phyloP scores from a whole-genome alignment of 2,888 invertebrate species.

The Drosophila testacea region DNA sequence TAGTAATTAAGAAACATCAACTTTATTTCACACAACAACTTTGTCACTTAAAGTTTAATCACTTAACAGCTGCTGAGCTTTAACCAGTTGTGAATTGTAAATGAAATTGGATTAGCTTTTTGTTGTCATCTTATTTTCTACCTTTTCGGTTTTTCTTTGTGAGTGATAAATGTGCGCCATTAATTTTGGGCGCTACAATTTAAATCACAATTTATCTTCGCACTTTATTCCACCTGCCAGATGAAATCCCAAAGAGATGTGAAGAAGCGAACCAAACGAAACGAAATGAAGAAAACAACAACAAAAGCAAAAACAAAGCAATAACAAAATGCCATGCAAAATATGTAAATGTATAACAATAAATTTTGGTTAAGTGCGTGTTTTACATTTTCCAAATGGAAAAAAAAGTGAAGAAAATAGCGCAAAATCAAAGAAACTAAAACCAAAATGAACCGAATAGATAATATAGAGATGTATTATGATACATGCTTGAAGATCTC shows the following conservation, averaged over 20 bases:
- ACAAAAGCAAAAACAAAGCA: constrained; percentile 11
- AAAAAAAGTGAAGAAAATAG: constrained; percentile 16
- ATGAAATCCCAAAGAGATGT: constrained; percentile 18
- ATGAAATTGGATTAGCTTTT: not conserved
- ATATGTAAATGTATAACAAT: constrained; percentile 72
- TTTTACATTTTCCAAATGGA: constrained; percentile 57
- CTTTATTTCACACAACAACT: not conserved
- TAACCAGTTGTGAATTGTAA: constrained; percentile 31
- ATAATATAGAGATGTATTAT: constrained; percentile 16
- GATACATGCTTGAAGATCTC: constrained; percentile 37
- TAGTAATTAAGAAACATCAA: not conserved
- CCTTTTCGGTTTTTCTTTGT: not conserved
- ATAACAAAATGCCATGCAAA: constrained; percentile 60
- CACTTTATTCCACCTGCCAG: constrained; percentile 53
- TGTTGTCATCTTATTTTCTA: not conserved
- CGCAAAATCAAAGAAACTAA: constrained; percentile 13
- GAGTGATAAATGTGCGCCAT: constrained; percentile 47
- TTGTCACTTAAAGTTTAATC: not conserved
- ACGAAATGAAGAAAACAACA: not conserved
- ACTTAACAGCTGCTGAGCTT: not conserved
- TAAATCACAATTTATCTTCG: constrained; percentile 40
- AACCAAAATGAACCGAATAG: constrained; percentile 8
- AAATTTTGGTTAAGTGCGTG: constrained; percentile 66
- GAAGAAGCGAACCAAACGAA: constrained; percentile 4
- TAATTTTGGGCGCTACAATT: constrained; percentile 37